Conservation (phyloP, 1,140 invertebrate genomes). For the Vanessa atalanta region DNA sequence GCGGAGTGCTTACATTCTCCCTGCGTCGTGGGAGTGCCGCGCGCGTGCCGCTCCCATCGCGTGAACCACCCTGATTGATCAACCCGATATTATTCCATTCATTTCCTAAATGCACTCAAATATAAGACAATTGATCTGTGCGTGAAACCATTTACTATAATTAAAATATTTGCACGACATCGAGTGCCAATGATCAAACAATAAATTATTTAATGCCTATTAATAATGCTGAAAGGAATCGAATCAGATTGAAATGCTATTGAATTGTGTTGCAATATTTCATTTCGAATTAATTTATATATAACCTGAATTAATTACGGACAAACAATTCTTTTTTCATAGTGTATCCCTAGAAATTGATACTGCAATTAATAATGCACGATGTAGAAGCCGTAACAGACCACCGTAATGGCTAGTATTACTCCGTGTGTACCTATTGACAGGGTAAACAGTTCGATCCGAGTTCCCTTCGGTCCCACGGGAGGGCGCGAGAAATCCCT, state of each 20-base stretch:
- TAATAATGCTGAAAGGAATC: not conserved
- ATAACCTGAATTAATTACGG: not conserved
- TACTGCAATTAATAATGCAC: slow-evolving; percentile 36
- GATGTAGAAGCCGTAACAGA: slow-evolving; percentile 40
- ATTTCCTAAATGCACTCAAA: slow-evolving; percentile 52
- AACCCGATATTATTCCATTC: slow-evolving; percentile 50
- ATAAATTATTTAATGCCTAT: slow-evolving; percentile 17
- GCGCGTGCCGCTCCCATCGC: slow-evolving; percentile 76
- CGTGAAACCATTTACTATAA: slow-evolving; percentile 39
- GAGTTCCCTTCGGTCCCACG: slow-evolving; percentile 65
- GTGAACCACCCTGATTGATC: slow-evolving; percentile 67
- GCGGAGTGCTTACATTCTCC: slow-evolving; percentile 49
- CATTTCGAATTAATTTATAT: not conserved
- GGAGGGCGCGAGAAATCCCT: slow-evolving; percentile 79
- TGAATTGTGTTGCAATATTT: slow-evolving; percentile 15
- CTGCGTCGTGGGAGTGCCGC: slow-evolving; percentile 72
- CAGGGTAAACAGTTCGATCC: slow-evolving; percentile 63
- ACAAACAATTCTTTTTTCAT: not conserved
- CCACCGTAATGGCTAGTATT: slow-evolving; percentile 53
- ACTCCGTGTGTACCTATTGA: slow-evolving; percentile 59
- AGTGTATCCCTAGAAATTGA: not conserved
- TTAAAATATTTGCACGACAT: slow-evolving; percentile 44
- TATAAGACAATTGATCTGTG: slow-evolving; percentile 46
- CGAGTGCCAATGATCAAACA: slow-evolving; percentile 21
- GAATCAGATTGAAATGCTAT: slow-evolving; percentile 2